Base-by-base conservation (phyloP, 2,113 vertebrate genomes). In the Pontoporia blainvillei region DNA sequence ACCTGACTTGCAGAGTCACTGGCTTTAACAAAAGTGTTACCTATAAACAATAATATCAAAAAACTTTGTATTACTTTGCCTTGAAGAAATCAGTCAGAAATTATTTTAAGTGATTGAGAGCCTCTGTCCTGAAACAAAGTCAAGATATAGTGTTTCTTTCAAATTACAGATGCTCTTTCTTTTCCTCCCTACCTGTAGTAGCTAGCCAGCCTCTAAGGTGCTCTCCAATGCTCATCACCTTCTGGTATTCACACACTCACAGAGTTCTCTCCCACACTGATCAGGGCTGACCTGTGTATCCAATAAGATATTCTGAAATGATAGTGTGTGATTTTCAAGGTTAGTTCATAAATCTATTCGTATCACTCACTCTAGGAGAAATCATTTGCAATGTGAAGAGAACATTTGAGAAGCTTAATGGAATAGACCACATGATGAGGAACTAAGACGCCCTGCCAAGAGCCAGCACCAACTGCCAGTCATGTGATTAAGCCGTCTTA, bases 21-120 rank as follows among this genome's bases (percentile, higher is more conserved):
- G 46, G 25, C 44, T 94, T n/a, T 18, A 84, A 54, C 25, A n/a
- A 61, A 83, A 75, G 46, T 64, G 34, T 71, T 46, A 86, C 15
- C 5, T 57, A 76, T 21, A 75, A 41, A 62, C 1, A 41, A 5
- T 27, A 39, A 75, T 49, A 78, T n/a, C 6, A 57, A 75, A 75
- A 52, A 61, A 1, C 1, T 6, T 34, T 76, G 13, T 92, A 27
- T 39, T 83, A 34, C 25, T 86, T 78, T 31, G 83, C n/a, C 34
- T 88, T 64, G 31, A 17, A 91, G 34, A 95, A 91, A 85, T 81
- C 36, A 85, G 23, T 83, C 41, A 57, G 41, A 93, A 95, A 95
- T 88, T 36, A 69, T 23, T 81, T 93, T 85, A 57, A 87, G 27
- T 76, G 25, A 81, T 44, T 69, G 8, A 69, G 34, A 64, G 69